phyloP scores from a whole-genome alignment of 2,113 vertebrate genomes.

The Pholis gunnellus region DNA sequence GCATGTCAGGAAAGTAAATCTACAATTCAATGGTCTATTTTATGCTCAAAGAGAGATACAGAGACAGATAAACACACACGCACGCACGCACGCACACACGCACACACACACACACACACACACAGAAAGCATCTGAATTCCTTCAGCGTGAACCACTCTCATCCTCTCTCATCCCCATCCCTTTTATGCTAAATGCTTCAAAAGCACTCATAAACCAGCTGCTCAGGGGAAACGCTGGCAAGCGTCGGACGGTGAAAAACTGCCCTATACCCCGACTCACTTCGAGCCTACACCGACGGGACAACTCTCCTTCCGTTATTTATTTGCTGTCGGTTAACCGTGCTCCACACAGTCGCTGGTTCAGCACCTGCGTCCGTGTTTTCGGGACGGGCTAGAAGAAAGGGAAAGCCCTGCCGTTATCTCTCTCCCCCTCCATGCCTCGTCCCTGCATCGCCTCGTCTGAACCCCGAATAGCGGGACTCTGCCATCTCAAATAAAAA shows the following conservation, averaged over 20 bases:
- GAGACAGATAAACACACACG: constrained; percentile 39
- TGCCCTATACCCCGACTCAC: constrained; percentile 33
- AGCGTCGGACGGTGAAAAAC: constrained; percentile 34
- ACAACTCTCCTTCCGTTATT: constrained; percentile 77
- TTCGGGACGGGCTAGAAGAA: constrained; percentile 68
- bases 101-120: constrained; percentile 23
- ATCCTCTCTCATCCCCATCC: constrained; percentile 66
- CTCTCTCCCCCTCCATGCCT: constrained; percentile 29
- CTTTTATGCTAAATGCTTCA: constrained; percentile 59
- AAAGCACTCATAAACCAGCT: constrained; percentile 50
- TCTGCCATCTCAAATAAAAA: constrained; percentile 58
- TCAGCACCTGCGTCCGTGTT: constrained; percentile 79
- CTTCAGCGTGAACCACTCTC: constrained; percentile 79
- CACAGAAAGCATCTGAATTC: constrained; percentile 79
- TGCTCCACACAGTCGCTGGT: constrained; percentile 69
- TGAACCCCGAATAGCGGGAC: constrained; percentile 38
- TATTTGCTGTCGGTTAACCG: constrained; percentile 72
- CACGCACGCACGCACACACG: constrained; percentile 12
- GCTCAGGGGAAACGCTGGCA: constrained; percentile 41
- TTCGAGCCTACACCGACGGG: constrained; percentile 51
- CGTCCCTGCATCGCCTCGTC: constrained; percentile 47
- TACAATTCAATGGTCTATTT: constrained; percentile 55
- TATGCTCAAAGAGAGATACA: constrained; percentile 50
- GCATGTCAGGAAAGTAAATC: constrained; percentile 53
- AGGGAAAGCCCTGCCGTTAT: constrained; percentile 65